Evolutionary conservation across 2,888 invertebrate genomes (phyloP), one percentile per base, ranked within the genome.

Genomic region (Apodemia hepburni): DNA sequence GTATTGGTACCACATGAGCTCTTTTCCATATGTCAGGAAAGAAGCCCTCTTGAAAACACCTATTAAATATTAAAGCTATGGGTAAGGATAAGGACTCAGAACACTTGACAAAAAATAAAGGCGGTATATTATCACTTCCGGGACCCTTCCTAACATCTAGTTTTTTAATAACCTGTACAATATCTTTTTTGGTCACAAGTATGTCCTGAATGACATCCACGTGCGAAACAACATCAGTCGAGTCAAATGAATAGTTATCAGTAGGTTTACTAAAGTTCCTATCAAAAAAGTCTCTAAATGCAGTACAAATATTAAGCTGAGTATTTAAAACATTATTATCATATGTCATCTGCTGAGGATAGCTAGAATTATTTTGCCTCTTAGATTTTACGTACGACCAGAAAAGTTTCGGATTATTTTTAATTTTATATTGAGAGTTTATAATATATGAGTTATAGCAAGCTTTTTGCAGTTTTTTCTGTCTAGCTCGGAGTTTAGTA

Each of bases 331-430:
- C 9, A 3, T 11, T 38, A 38, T 38, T 38, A 3, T 38, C 38
- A 29, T 65, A 65, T 33, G 33, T 60, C 61, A 64, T 62, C 17
- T 45, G 61, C 11, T 62, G 61, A 1, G 66, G 65, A 57, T 66
- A 68, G 12, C 35, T 47, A n/a, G 38, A 33, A 12, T 38, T 57
- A 49, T 60, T 60, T 22, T 58, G 35, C 7, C 45, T 64, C 49
- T 61, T 58, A 12, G 64, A 59, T 49, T 66, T 66, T 2, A 68
- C 42, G 49, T 65, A 68, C 2, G 45, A 60, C 64, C 64, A 68
- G 29, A 68, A 61, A 12, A n/a, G 9, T 45, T 66, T 68, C 8
- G 68, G 64, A 22, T 63, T 57, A 3, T 5, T 22, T 62, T 62
- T 65, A 15, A 67, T 65, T 15, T 54, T 59, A 3, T 38, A 4